phyloP scores from a whole-genome alignment of 2,797 vertebrate genomes.

The Melanotaenia trifasciata region DNA sequence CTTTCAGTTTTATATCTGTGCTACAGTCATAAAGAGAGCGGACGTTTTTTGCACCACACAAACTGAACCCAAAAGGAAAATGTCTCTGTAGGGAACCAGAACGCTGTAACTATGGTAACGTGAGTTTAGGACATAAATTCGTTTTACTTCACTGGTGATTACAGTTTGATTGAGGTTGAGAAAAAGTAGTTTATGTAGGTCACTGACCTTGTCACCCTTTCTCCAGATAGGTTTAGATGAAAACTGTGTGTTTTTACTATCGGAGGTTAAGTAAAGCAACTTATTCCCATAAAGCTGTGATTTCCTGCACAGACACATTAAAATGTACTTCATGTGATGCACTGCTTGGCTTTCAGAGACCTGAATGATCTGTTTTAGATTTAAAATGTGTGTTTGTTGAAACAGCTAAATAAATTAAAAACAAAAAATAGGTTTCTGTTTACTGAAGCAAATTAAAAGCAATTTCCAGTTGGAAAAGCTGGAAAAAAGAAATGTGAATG shows the following conservation, averaged over 20 bases:
- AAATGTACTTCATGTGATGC: too few relatives aligned
- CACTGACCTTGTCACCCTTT: conserved; percentile 21
- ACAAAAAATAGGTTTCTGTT: too few relatives aligned
- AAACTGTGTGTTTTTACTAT: too few relatives aligned
- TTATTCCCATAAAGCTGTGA: neutral
- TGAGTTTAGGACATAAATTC: neutral
- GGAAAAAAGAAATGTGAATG: too few relatives aligned
- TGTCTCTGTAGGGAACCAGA: neutral
- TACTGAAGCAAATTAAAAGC: too few relatives aligned
- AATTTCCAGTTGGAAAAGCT: too few relatives aligned
- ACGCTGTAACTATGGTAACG: neutral
- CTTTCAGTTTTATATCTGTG: neutral
- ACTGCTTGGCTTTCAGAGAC: too few relatives aligned
- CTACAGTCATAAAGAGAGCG: neutral
- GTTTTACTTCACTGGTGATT: conserved; percentile 12
- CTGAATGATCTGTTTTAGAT: too few relatives aligned
- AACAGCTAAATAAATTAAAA: too few relatives aligned
- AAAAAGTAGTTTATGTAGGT: neutral
- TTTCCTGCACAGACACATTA: too few relatives aligned
- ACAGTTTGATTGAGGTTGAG: conserved; percentile 15
- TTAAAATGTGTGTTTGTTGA: too few relatives aligned
- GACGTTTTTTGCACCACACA: neutral
- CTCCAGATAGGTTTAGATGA: neutral
- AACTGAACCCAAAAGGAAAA: neutral
- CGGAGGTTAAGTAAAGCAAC: neutral